phyloP scores from a whole-genome alignment of 2,888 invertebrate genomes.

The Blera fallax region DNA sequence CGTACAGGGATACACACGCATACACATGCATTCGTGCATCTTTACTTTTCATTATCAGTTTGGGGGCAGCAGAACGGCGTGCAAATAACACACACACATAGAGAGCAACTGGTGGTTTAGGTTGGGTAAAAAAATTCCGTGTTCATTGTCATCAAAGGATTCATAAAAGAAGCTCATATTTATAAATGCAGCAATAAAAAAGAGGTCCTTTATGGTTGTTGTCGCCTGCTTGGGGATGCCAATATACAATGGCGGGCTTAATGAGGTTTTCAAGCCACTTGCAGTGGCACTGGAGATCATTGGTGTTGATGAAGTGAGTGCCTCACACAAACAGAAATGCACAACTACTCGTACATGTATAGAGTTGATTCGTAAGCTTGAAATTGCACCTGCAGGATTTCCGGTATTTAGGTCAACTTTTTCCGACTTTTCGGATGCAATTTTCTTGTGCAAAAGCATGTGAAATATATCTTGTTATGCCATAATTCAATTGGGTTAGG shows the following conservation, averaged over 20 bases:
- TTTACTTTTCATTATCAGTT: conserved; percentile 68
- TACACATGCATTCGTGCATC: conserved; percentile 54
- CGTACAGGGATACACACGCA: conserved; percentile 29
- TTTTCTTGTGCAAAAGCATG: conserved; percentile 9
- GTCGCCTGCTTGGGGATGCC: conserved; percentile 40
- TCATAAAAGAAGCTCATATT: conserved; percentile 57
- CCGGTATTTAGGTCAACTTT: conserved; percentile 52
- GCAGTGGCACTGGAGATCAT: conserved; percentile 9
- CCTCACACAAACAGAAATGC: neutral
- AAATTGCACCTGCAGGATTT: conserved; percentile 43
- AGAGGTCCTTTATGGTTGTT: conserved; percentile 34
- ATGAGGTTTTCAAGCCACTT: conserved; percentile 60
- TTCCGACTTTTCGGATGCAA: conserved; percentile 17
- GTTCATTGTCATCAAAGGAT: conserved; percentile 67
- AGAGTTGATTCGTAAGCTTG: conserved; percentile 2
- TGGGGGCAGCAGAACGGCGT: conserved; percentile 29
- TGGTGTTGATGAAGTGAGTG: conserved; percentile 1
- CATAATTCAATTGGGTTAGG: conserved; percentile 33
- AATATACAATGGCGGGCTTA: conserved; percentile 57
- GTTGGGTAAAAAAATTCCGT: conserved; percentile 9
- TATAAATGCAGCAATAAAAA: conserved; percentile 42
- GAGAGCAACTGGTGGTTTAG: conserved; percentile 64
- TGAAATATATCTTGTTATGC: conserved; percentile 7
- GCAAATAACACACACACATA: conserved; percentile 23
- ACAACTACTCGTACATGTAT: neutral